Evolutionary conservation across 1,140 invertebrate species (phyloP), one percentile per base, ranked within the genome.

Genomic region (Sitophilus oryzae): DNA sequence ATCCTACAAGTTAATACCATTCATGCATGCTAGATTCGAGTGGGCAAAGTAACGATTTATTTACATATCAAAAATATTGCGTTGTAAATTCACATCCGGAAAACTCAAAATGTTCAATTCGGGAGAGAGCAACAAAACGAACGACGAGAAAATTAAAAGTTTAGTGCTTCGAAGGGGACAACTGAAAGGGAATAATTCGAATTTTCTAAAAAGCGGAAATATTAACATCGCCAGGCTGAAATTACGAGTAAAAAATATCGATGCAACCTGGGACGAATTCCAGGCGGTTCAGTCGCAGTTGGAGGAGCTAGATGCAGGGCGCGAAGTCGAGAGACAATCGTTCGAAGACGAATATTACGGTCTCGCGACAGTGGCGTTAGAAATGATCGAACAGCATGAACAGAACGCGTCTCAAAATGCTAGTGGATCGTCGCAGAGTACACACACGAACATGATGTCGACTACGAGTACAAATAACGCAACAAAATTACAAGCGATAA

Each of bases 401-500:
- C 9, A 8, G 10, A 9, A 34, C 16, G n/a, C 25, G 10, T 23
- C 2, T 2, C 34, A 35, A 15, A 18, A 48, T 20, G 5, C 30
- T 6, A 48, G 36, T 48, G 10, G 16, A 48, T n/a, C n/a, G n/a
- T n/a, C n/a, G n/a, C n/a, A n/a, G n/a, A n/a, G n/a, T n/a, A 48
- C 9, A n/a, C 34, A 48, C 20, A 9, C 9, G 36, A 3, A n/a
- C 9, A 16, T 10, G 8, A 9, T 16, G 19, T 2, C 15, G 9
- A 34, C 8, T 19, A 2, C 30, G 8, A 14, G 16, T 14, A 14
- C n/a, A 34, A 14, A 20, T 16, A 4, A 35, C 19, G 15, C 15
- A 4, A 34, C 43, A 5, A 56, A 56, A 36, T 38, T 56, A 36
- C 48, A 50, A 37, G 14, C 20, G 18, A 21, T 56, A 11, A 36